phyloP scores from a whole-genome alignment of 2,888 invertebrate species.

The Nomada ferruginata region DNA sequence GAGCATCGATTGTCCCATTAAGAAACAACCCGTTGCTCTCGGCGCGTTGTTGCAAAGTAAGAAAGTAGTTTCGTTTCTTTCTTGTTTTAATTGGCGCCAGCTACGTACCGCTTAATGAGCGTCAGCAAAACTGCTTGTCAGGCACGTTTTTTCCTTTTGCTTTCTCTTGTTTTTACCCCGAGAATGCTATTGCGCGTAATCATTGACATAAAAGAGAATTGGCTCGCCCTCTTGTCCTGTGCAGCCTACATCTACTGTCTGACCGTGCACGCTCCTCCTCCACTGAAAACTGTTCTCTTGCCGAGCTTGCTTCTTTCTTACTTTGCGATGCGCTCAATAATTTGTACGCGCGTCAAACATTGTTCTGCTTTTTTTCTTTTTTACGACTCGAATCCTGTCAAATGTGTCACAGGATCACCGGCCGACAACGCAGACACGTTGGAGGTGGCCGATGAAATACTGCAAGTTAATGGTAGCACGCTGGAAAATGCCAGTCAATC shows the following conservation, averaged over 20 bases:
- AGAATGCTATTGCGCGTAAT: slow-evolving; percentile 22
- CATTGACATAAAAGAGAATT: slow-evolving; percentile 38
- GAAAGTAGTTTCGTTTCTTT: not conserved
- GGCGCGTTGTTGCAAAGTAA: not conserved
- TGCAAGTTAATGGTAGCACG: slow-evolving; percentile 97
- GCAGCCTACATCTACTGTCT: slow-evolving; percentile 10
- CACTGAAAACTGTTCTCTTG: not conserved
- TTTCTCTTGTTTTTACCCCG: slow-evolving; percentile 21
- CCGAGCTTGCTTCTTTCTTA: not conserved
- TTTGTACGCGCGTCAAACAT: not conserved
- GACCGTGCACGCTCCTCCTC: not conserved
- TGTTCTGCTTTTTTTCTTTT: too few species aligned
- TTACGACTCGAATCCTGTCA: not conserved
- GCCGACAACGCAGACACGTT: slow-evolving; percentile 95
- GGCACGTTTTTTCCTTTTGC: slow-evolving; percentile 39
- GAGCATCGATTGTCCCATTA: slow-evolving; percentile 65
- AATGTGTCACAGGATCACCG: slow-evolving; percentile 88
- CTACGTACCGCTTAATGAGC: slow-evolving; percentile 41
- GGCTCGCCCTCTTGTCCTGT: slow-evolving; percentile 23
- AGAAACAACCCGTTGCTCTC: not conserved
- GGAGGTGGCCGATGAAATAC: slow-evolving; percentile 98
- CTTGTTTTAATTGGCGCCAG: slow-evolving; percentile 38
- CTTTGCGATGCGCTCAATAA: too few species aligned
- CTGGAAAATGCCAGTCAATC: slow-evolving; percentile 96
- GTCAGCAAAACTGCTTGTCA: slow-evolving; percentile 32